Conservation (phyloP, 1,140 invertebrate genomes). For the Glossosoma conforme region DNA sequence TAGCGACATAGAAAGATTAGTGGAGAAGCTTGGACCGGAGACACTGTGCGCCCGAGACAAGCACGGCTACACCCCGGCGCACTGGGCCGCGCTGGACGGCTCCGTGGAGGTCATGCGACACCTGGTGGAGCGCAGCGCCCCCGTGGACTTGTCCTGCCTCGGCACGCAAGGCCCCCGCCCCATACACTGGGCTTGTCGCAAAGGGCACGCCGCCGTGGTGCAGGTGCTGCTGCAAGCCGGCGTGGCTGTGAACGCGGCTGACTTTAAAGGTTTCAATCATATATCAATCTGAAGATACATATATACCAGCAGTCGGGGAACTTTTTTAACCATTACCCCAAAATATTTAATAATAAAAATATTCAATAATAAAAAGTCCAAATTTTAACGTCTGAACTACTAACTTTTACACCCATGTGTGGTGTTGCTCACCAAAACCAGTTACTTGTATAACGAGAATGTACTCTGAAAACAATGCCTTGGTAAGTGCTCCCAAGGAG, state of each 20-base stretch:
- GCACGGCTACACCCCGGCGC: slow-evolving; percentile 87
- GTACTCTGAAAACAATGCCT: no score
- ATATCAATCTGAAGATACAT: no score
- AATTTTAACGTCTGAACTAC: no score
- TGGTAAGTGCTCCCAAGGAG: no score
- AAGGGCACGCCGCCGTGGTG: slow-evolving; percentile 80
- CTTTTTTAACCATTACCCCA: no score
- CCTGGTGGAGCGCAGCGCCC: slow-evolving; percentile 74
- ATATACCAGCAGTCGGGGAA: no score
- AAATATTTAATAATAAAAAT: no score
- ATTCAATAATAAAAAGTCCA: no score
- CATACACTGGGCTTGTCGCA: slow-evolving; percentile 86
- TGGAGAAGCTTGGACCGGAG: slow-evolving; percentile 69
- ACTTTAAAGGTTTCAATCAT: slow-evolving; percentile 78
- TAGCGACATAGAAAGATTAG: slow-evolving; percentile 67
- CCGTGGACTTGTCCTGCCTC: slow-evolving; percentile 78
- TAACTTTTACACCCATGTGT: no score
- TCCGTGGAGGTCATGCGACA: slow-evolving; percentile 79
- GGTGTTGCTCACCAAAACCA: no score
- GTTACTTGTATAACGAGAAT: no score
- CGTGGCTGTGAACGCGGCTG: slow-evolving; percentile 83
- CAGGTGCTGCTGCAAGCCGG: slow-evolving; percentile 78
- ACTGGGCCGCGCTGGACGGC: slow-evolving; percentile 87
- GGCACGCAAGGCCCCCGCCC: slow-evolving; percentile 84
- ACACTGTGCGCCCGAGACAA: slow-evolving; percentile 73